These are phyloP conservation scores for Drosophila barbarae DNA, from an alignment of 2,888 invertebrate genomes.

Conservation along the genomic window DNA sequence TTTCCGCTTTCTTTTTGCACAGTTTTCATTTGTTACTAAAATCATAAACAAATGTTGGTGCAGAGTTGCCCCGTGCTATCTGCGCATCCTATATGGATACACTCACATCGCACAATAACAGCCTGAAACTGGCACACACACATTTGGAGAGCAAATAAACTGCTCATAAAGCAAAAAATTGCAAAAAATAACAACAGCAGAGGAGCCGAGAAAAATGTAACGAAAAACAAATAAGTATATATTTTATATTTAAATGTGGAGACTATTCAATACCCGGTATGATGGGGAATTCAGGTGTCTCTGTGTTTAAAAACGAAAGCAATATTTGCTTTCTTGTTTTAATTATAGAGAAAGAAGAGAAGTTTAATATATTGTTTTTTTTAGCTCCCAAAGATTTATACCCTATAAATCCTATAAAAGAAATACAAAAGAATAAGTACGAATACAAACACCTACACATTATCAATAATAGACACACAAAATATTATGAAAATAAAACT, in stretches of 20 bases:
- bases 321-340: no score
- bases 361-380: no score
- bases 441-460: no score
- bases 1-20: conserved; percentile 64
- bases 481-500: no score
- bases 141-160: conserved; percentile 60
- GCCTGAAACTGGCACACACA: conserved; percentile 29
- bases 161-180: conserved; percentile 68
- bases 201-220: conserved; percentile 21
- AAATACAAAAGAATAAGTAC: no score
- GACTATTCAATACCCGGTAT: not conserved
- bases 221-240: conserved; percentile 19
- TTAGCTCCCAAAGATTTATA: no score
- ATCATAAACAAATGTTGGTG: conserved; percentile 53
- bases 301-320: no score
- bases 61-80: conserved; percentile 38
- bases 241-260: not conserved
- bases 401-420: no score
- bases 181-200: conserved; percentile 46
- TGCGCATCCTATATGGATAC: conserved; percentile 42
- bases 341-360: no score
- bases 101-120: conserved; percentile 19
- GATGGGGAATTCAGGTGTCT: not conserved
- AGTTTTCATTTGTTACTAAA: conserved; percentile 68
- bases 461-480: no score